phyloP scores from a whole-genome alignment of 2,113 vertebrate genomes.

The Amia ocellicauda region DNA sequence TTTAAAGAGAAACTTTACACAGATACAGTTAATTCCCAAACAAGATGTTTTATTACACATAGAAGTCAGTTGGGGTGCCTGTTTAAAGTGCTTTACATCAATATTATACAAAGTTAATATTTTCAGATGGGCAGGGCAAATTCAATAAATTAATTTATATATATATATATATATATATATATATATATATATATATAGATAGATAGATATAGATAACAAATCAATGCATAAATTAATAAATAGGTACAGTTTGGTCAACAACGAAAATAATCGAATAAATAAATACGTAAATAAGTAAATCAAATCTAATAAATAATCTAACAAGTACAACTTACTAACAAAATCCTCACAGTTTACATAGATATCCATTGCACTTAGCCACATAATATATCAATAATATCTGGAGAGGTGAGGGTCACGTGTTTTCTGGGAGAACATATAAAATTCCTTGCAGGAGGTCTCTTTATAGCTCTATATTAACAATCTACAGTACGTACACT shows the following conservation, averaged over 20 bases:
- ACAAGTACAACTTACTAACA: constrained; percentile 66
- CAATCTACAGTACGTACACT: constrained; percentile 42
- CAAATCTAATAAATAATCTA: constrained; percentile 60
- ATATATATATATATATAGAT: constrained; percentile 59
- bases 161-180: constrained; percentile 49
- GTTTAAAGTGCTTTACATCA: constrained; percentile 72
- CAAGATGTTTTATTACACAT: constrained; percentile 32
- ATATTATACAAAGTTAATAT: constrained; percentile 51
- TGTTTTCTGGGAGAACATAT: constrained; percentile 42
- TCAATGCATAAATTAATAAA: constrained; percentile 61
- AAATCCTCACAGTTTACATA: constrained; percentile 75
- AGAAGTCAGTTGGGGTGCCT: constrained; percentile 46
- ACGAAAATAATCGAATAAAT: constrained; percentile 48
- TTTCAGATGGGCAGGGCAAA: constrained; percentile 38
- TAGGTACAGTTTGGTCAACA: constrained; percentile 49
- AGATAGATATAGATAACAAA: too few relatives aligned
- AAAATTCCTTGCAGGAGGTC: constrained; percentile 37
- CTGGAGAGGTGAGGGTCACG: constrained; percentile 59
- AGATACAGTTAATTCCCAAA: constrained; percentile 25
- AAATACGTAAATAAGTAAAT: constrained; percentile 56
- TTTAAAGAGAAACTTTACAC: constrained; percentile 13
- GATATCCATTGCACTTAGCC: constrained; percentile 90
- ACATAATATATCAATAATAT: constrained; percentile 67
- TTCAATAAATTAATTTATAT: constrained; percentile 42
- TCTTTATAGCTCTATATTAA: constrained; percentile 49